phyloP scores from a whole-genome alignment of 2,888 invertebrate species.

The Agrochola macilenta region DNA sequence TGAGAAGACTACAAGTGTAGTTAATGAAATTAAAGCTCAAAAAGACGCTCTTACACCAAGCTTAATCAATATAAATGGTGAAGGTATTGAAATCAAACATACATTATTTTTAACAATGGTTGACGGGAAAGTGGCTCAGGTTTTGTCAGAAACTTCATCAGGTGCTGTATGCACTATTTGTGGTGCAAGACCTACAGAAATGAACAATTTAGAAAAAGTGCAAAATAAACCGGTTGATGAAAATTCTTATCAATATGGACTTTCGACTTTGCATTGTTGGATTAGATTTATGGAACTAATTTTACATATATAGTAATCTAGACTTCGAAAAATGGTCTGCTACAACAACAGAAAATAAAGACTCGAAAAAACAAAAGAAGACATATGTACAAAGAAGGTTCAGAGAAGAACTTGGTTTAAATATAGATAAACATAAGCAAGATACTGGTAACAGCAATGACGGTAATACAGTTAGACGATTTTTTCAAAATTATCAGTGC shows the following conservation, averaged over 20 bases:
- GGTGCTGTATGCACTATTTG: background rate
- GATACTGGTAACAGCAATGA: no score
- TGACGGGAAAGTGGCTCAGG: background rate
- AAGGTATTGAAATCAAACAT: no score
- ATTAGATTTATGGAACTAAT: background rate
- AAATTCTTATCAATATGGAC: background rate
- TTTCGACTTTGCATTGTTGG: background rate
- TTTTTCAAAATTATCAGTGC: no score
- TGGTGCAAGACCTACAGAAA: background rate
- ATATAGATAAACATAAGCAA: no score
- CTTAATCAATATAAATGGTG: no score
- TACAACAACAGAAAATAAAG: background rate
- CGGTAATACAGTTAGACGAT: no score
- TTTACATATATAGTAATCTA: background rate
- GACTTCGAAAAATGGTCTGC: background rate
- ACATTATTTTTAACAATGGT: background rate
- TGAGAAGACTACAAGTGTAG: no score
- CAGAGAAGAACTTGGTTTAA: no score
- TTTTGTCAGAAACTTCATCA: conserved; percentile 1
- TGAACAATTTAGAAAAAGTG: background rate
- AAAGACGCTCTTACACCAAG: no score
- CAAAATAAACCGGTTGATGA: background rate
- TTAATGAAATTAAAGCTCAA: no score
- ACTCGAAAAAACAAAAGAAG: background rate
- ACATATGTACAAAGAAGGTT: no score